Evolutionary conservation across 1,140 invertebrate genomes (phyloP), one percentile per base, ranked within the genome.

Genomic region (Octopus bimaculoides): DNA sequence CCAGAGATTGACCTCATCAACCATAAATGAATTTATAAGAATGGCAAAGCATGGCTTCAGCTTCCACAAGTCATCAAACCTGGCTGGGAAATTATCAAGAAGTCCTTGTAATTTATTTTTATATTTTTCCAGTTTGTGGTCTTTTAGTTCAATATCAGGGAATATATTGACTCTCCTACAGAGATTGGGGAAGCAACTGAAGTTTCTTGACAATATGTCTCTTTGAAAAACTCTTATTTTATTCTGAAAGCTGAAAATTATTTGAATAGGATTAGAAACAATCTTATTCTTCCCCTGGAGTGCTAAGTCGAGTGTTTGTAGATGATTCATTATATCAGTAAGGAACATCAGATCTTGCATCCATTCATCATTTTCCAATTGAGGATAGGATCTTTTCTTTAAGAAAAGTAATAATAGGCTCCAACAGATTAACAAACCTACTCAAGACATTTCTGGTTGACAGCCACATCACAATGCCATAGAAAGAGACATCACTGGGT

Each of bases 261-360:
- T 74, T 52, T 74, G 4, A 74, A 4, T 4, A 74, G 4, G 10
- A 61, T 17, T 17, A 61, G 56, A 61, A 61, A 61, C 17, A 61
- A 52, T 74, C 73, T 52, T 74, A 52, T 4, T 20, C 1, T 52
- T 74, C 73, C 41, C 73, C 73, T 74, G 73, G 73, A 74, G 73
- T 74, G 73, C 73, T 4, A 74, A 17, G 73, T 74, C 4, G 73
- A 74, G 73, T 3, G 20, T 74, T 74, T 74, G 73, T 26, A 74
- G 12, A 74, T 74, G 73, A 20, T 74, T 74, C 73, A 74, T 74
- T 20, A 4, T 74, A 74, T 74, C 73, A 74, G 73, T 74, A 74
- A 74, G 4, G 41, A 74, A 74, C 73, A 74, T 17, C 73, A 74
- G 73, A 74, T 74, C 73, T 52, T 74, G 73, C 73, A 74, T 74